Evolutionary conservation across 2,113 vertebrate genomes (phyloP), one percentile per base, ranked within the genome.

Genomic region (Pelmatolapia mariae): DNA sequence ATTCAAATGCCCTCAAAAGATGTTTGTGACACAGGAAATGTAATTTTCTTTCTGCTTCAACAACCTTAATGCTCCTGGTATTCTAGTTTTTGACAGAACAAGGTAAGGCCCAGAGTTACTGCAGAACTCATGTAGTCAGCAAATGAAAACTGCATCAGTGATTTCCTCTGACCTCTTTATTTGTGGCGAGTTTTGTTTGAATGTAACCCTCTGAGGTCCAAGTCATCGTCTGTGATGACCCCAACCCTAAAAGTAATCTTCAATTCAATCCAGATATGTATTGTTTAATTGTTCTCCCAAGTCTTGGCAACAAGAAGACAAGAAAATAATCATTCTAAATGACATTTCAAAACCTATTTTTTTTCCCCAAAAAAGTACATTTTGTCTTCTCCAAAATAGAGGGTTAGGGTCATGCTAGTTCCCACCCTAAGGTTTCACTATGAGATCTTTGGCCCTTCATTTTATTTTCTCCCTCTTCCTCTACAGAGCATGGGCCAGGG

Each of bases 391-490:
- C 38, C 68, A 18, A 73, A 73, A 45, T 26, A 45, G 22, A 73
- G 68, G 40, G 22, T 45, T 73, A 11, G 40, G 68, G 68, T 73
- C 40, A 47, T 10, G 52, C 61, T 54, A 80, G 89, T 84, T 95
- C 92, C 89, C 85, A 89, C 86, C 90, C 87, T 73, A 84, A 91
- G 61, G 88, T 93, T 93, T 52, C 87, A 86, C 81, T 13, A 10
- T 38, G 84, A 89, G 53, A 85, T 84, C 59, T 89, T 91, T 40
- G 86, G 76, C 59, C 56, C 71, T 84, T 82, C 78, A 84, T 92
- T 88, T 89, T 81, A 92, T 95, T 90, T 95, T 92, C 88, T 93
- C 86, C 84, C 95, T 93, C 94, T 93, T 94, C 92, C 91, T 93
- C 91, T 93, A 86, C 61, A 53, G 86, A 94, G 87, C 76, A 87